A percentile compares a stretch with the other conserved stretches of the same genome.
These are phyloP conservation scores for Stercorarius parasiticus DNA, from an alignment of 2,113 vertebrate species.

Conservation along the genomic window DNA sequence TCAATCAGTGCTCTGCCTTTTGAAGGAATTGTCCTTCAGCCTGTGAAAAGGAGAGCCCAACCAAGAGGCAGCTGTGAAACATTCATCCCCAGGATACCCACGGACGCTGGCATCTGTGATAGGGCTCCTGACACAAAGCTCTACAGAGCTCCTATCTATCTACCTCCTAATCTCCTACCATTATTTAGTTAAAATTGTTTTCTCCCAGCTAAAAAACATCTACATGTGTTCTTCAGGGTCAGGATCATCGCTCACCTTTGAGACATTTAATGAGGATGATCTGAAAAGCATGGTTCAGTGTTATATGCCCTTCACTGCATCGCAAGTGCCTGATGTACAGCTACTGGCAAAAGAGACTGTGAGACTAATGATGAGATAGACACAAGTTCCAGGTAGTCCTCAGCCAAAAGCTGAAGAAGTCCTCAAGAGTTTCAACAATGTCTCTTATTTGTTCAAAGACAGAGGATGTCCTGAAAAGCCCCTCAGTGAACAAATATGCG, in stretches of 20 bases:
- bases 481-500: neutral
- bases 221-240: neutral
- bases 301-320: neutral
- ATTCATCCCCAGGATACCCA: neutral
- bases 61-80: neutral
- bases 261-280: neutral
- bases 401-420: neutral
- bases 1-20: neutral
- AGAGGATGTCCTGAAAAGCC: neutral
- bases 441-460: neutral
- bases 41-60: neutral
- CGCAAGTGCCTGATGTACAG: neutral
- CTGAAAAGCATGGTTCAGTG: neutral
- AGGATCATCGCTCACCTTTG: neutral
- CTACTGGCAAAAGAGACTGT: neutral
- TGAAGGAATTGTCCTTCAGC: neutral
- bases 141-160: neutral
- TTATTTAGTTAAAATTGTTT: neutral
- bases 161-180: neutral
- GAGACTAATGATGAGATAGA: neutral
- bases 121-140: neutral
- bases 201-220: neutral
- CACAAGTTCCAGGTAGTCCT: neutral
- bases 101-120: neutral
- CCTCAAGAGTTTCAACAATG: neutral